A percentile compares a stretch with the other conserved stretches of the same genome.
Conservation (phyloP, 2,113 vertebrate genomes). For the Phyllostomus discolor region DNA sequence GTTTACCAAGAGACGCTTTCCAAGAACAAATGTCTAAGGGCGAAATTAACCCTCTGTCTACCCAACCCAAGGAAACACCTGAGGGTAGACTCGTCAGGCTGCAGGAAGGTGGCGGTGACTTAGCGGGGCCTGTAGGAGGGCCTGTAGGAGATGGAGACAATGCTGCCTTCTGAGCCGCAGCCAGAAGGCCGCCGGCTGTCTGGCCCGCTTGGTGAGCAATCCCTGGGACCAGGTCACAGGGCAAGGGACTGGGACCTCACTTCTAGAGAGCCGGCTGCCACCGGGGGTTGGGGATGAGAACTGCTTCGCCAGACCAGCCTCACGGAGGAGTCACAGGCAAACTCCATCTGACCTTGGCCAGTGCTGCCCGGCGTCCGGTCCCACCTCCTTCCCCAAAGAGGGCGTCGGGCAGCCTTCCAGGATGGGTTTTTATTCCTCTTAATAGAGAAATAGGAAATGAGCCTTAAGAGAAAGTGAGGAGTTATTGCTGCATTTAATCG, state of each 20-base stretch:
- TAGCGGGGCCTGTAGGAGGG: rapidly evolving
- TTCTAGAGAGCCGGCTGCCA: not conserved
- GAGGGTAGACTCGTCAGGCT: not conserved
- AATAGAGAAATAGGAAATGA: constrained; percentile 65
- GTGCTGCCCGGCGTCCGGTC: not conserved
- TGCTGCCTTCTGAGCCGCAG: not conserved
- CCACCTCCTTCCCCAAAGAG: constrained; percentile 25
- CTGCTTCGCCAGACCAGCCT: not conserved
- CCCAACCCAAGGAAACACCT: not conserved
- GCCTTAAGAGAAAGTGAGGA: constrained; percentile 49
- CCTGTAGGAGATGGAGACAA: rapidly evolving
- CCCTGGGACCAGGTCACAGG: not conserved
- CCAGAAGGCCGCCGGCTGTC: too few species aligned
- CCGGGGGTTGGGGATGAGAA: rapidly evolving
- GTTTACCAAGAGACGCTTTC: not conserved
- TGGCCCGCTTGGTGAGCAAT: not conserved
- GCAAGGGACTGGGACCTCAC: not conserved
- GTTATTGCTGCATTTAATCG: constrained; percentile 61
- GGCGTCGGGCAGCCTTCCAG: constrained; percentile 52
- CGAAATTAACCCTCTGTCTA: not conserved
- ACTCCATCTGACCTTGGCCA: not conserved
- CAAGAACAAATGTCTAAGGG: not conserved
- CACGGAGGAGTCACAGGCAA: not conserved
- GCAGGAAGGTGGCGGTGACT: not conserved
- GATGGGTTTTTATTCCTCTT: constrained; percentile 4